Percentiles rank a stretch among this genome's conserved stretches.
These are phyloP conservation scores for Edolisoma coerulescens DNA, from an alignment of 2,113 vertebrate genomes.

Conservation along the genomic window DNA sequence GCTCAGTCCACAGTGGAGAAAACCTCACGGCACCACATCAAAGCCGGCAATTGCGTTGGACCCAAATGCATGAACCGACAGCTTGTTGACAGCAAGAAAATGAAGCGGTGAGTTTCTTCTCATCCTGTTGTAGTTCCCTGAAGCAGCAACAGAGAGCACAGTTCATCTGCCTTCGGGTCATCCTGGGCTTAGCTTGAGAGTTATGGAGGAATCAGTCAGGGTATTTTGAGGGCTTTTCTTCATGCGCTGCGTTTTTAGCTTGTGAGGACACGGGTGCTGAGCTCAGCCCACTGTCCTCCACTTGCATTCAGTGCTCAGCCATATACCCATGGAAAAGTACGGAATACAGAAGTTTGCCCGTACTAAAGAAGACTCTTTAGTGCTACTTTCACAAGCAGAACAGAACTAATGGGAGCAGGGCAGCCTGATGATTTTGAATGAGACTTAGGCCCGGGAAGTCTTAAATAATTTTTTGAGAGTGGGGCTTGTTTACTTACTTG, in stretches of 20 bases:
- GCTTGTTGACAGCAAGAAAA: conserved; percentile 54
- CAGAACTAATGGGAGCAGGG: background rate
- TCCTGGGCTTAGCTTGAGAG: background rate
- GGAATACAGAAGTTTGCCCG: background rate
- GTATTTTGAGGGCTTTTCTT: background rate
- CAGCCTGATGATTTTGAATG: background rate
- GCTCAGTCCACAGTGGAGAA: conserved; percentile 67
- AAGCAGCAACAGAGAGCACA: conserved; percentile 10
- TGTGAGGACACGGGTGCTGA: background rate
- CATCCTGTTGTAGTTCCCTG: background rate
- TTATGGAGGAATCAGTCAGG: background rate
- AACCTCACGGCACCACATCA: background rate
- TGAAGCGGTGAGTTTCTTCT: conserved; percentile 67
- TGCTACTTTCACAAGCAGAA: background rate
- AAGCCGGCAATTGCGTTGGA: conserved; percentile 47
- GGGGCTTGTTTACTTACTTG: background rate
- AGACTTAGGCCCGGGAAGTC: background rate
- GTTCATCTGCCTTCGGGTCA: background rate
- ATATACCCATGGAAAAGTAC: accelerated
- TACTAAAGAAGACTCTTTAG: background rate
- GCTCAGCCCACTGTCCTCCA: background rate
- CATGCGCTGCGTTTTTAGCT: background rate
- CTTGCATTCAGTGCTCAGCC: background rate
- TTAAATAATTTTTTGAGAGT: background rate
- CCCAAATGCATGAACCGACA: conserved; percentile 45